Evolutionary conservation across 2,113 vertebrate genomes (phyloP).

Genomic region (Corythaixoides concolor): DNA sequence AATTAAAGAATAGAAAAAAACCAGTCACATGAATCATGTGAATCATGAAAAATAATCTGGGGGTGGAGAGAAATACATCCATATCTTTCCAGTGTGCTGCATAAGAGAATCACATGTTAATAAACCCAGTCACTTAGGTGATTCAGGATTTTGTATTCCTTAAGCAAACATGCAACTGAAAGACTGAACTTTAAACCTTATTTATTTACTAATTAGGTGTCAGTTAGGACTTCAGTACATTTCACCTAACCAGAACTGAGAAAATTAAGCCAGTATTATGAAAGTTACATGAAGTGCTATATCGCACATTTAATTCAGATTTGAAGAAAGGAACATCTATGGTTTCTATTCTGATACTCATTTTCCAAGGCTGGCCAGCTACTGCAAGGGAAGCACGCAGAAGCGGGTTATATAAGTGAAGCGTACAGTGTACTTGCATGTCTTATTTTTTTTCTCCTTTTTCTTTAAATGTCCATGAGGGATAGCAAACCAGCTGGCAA

Average conservation of each 20-base stretch:
- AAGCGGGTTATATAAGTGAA: background rate
- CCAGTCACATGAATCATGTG: slow-evolving; percentile 3
- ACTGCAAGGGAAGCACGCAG: background rate
- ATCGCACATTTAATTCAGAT: background rate
- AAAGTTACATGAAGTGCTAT: background rate
- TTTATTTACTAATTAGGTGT: background rate
- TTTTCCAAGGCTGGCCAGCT: background rate
- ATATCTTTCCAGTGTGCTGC: slow-evolving; percentile 31
- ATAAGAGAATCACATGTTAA: slow-evolving; percentile 22
- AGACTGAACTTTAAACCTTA: background rate
- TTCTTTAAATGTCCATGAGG: background rate
- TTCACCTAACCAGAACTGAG: background rate
- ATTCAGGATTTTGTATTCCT: background rate
- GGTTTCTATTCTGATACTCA: background rate
- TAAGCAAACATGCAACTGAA: background rate
- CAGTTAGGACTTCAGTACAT: background rate
- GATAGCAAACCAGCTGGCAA: background rate
- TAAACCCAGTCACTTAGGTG: background rate
- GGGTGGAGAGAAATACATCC: background rate
- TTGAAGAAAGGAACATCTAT: background rate
- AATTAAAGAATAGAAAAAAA: background rate
- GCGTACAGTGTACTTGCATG: background rate
- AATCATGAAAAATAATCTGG: background rate
- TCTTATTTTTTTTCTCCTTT: background rate
- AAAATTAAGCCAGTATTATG: background rate